phyloP scores from a whole-genome alignment of 2,113 vertebrate genomes.

The Bungarus multicinctus region DNA sequence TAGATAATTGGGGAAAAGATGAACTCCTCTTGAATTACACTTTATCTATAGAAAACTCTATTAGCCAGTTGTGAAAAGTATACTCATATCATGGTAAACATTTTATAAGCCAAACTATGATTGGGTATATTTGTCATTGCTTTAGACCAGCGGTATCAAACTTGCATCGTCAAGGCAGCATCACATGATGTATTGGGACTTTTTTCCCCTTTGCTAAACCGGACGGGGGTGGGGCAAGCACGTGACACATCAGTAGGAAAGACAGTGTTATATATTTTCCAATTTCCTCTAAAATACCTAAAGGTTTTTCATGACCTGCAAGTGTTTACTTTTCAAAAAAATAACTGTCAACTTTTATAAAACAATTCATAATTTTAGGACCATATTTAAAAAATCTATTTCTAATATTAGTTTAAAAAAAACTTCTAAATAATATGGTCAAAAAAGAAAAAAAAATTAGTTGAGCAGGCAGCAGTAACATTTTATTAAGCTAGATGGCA shows the following conservation, averaged over 20 bases:
- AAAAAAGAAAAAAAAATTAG: background rate
- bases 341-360: background rate
- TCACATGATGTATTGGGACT: too few species aligned
- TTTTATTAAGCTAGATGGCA: slow-evolving; percentile 17
- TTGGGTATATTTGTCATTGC: background rate
- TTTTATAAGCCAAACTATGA: background rate
- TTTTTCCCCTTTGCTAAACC: too few species aligned
- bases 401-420: background rate
- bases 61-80: background rate
- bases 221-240: too few species aligned
- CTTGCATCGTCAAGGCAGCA: too few species aligned
- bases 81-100: background rate
- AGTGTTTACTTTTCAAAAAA: background rate
- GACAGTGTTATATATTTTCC: background rate
- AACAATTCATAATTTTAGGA: background rate
- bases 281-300: background rate
- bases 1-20: background rate
- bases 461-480: background rate
- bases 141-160: background rate
- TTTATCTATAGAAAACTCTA: background rate
- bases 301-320: background rate
- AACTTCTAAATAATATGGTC: background rate
- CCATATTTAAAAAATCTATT: background rate
- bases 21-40: background rate
- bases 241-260: background rate